Percentiles rank a stretch among this genome's conserved stretches.
phyloP scores from a whole-genome alignment of 2,113 vertebrate genomes.

The Tyto alba region DNA sequence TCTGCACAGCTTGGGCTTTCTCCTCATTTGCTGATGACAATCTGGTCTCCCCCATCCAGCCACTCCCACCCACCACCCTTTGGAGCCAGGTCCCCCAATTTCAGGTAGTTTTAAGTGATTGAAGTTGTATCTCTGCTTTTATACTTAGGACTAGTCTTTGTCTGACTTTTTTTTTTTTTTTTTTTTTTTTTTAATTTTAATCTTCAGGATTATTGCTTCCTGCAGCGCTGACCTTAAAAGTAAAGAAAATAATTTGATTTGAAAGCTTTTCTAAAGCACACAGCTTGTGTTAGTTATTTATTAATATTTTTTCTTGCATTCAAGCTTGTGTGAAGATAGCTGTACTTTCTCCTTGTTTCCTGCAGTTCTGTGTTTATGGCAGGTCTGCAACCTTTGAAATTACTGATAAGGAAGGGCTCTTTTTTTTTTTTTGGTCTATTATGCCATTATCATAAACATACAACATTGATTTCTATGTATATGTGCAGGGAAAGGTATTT shows the following conservation, averaged over 20 bases:
- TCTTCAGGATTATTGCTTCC: constrained; percentile 38
- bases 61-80: not conserved
- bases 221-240: constrained; percentile 34
- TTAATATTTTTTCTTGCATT: not conserved
- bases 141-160: not conserved
- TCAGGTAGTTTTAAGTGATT: constrained; percentile 44
- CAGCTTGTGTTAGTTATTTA: constrained; percentile 1
- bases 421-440: not conserved
- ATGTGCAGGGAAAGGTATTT: not conserved
- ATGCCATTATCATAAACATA: constrained; percentile 25
- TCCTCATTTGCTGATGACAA: not conserved
- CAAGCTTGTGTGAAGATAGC: not conserved
- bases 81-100: not conserved
- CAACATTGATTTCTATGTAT: constrained; percentile 24
- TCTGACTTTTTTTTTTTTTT: not conserved
- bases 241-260: constrained; percentile 23
- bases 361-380: not conserved
- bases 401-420: not conserved
- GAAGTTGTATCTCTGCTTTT: constrained; percentile 15
- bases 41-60: not conserved
- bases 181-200: not conserved
- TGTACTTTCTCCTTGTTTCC: not conserved
- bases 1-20: not conserved
- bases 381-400: constrained; percentile 52
- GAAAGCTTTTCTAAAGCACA: not conserved